Evolutionary conservation across 2,113 vertebrate species (phyloP), one percentile per base, ranked within the genome.

Genomic region (Neolamprologus longior): DNA sequence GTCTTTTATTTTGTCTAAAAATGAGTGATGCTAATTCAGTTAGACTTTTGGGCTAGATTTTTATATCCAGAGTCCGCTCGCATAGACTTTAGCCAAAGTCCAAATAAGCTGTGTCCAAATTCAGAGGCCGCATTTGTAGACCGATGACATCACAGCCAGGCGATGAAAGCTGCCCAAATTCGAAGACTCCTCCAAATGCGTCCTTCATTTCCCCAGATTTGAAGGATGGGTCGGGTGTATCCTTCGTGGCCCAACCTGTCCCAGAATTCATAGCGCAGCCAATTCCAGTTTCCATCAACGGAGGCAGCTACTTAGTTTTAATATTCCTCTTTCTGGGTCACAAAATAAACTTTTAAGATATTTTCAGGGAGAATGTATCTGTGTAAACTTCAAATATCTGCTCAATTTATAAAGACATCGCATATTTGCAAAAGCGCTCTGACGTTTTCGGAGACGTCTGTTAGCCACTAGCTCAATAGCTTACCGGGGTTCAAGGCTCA

Each of bases 341-440:
- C 54, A 55, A 55, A 55, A 14, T 26, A 26, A 55, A 55, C 6
- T 7, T 26, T 26, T 55, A 26, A 55, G 1, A 55, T 13, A 26
- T 26, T 55, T 55, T 55, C 54, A 55, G 54, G 21, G 11, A 55
- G 11, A 13, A 55, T 2, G 53, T 55, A 26, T 0, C 11, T 55
- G 21, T 1, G 53, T 55, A 55, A 55, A 55, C 53, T 0, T 55
- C 53, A 24, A 13, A 55, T 55, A 24, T 55, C 21, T 55, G 53
- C 21, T 55, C 6, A 0, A 1, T 55, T 24, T 55, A 24, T 13
- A 0, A 55, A 55, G 53, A 55, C 11, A 55, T 1, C 0, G 0
- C 52, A 53, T 53, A 53, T 53, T 53, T 53, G 0, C n/a, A 53
- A 6, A 53, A 53, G 9, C n/a, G 9, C n/a, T 6, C 52, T 0